phyloP scores from a whole-genome alignment of 2,113 vertebrate genomes.

The Perca fluviatilis region DNA sequence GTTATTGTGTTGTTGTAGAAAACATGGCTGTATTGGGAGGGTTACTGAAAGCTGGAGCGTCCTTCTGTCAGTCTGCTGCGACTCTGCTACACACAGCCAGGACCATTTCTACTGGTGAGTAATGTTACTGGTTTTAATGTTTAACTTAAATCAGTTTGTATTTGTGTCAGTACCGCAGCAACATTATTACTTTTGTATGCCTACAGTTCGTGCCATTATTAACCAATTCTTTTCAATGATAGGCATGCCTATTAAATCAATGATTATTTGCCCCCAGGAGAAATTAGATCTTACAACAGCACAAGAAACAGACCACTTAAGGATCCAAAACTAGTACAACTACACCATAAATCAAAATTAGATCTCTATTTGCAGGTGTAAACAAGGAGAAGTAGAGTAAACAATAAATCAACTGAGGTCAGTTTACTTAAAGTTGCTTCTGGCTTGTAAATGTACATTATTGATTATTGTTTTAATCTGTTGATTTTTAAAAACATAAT shows the following conservation, averaged over 20 bases:
- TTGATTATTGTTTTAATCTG: too few species aligned
- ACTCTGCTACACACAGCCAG: constrained; percentile 58
- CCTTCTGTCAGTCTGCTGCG: constrained; percentile 69
- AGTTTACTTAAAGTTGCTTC: background rate
- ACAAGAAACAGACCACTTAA: background rate
- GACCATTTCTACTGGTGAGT: constrained; percentile 71
- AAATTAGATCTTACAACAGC: background rate
- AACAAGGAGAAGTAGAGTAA: background rate
- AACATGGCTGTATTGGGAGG: constrained; percentile 73
- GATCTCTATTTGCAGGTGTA: background rate
- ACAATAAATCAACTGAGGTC: background rate
- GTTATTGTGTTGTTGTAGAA: background rate
- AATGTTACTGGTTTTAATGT: background rate
- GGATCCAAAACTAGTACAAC: background rate
- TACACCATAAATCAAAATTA: background rate
- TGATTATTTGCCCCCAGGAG: background rate
- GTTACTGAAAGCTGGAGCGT: constrained; percentile 65
- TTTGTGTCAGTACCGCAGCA: background rate
- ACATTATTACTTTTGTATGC: background rate
- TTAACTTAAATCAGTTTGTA: rapidly evolving
- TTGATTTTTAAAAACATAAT: too few species aligned
- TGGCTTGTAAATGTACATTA: background rate
- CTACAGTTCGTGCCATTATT: background rate
- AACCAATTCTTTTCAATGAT: too few species aligned
- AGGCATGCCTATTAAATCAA: background rate